phyloP scores from a whole-genome alignment of 2,888 invertebrate genomes.

The Biston stratarius region DNA sequence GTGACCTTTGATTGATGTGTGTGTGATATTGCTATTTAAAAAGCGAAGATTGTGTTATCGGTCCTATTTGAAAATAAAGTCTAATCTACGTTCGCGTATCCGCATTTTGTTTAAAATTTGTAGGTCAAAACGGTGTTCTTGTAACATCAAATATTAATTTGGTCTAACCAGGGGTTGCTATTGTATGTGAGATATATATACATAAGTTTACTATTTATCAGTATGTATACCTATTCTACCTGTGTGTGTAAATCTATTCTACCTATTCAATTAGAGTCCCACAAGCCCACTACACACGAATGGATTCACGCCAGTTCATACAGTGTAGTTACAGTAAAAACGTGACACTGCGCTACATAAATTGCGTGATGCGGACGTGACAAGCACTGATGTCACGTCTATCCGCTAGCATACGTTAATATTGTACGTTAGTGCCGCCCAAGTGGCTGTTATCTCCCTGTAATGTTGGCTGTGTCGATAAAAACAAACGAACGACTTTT shows the following conservation, averaged over 20 bases:
- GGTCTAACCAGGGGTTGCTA: too few relatives aligned
- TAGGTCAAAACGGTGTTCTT: too few relatives aligned
- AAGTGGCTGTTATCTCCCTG: slow-evolving; percentile 42
- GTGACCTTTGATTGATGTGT: too few relatives aligned
- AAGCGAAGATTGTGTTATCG: too few relatives aligned
- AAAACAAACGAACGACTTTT: slow-evolving; percentile 39
- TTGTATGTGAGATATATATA: too few relatives aligned
- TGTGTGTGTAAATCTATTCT: background rate
- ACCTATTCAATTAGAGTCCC: slow-evolving; percentile 13
- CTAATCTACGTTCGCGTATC: too few relatives aligned
- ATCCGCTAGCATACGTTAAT: slow-evolving; percentile 45
- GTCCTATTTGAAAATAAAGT: too few relatives aligned
- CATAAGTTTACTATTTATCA: too few relatives aligned
- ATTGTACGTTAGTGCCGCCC: slow-evolving; percentile 47
- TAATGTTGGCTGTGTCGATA: slow-evolving; percentile 41
- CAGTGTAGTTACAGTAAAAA: slow-evolving; percentile 27
- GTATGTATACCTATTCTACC: background rate
- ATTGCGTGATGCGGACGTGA: slow-evolving; percentile 54
- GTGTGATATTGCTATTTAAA: too few relatives aligned
- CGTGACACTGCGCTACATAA: slow-evolving; percentile 49
- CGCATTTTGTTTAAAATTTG: too few relatives aligned
- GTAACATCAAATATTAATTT: too few relatives aligned
- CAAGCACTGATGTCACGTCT: slow-evolving; percentile 44
- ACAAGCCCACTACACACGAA: slow-evolving; percentile 12
- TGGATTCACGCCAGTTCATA: slow-evolving; percentile 22